Evolutionary conservation across 1,140 invertebrate genomes (phyloP).

Genomic region (Saccostrea echinata): DNA sequence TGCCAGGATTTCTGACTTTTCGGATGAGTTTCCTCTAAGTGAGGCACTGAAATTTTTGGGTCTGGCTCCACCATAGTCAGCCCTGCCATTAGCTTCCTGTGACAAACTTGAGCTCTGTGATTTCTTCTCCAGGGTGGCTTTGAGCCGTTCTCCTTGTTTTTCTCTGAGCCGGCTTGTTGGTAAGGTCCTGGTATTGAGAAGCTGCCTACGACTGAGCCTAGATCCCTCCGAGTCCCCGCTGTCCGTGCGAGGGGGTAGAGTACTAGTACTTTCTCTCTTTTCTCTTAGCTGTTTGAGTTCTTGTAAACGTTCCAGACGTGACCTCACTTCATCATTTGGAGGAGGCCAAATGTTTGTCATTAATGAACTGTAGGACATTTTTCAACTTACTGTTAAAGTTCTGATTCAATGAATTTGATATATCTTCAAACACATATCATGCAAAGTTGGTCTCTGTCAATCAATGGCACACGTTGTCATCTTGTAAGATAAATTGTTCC

Average conservation of each 20-base stretch:
- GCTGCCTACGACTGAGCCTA: conserved; percentile 41
- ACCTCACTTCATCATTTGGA: conserved; percentile 10
- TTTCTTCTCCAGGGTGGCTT: background rate
- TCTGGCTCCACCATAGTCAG: conserved; percentile 57
- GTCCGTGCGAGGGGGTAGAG: background rate
- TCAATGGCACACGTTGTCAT: background rate
- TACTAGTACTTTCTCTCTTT: conserved; percentile 42
- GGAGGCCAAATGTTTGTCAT: conserved; percentile 47
- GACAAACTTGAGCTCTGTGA: background rate
- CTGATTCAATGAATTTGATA: background rate
- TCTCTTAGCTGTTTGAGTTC: conserved; percentile 60
- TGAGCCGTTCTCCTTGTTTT: conserved; percentile 30
- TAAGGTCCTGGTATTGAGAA: conserved; percentile 12
- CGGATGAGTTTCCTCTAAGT: background rate
- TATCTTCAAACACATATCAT: background rate
- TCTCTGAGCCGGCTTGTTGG: conserved; percentile 4
- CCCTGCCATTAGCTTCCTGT: background rate
- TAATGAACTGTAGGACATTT: conserved; percentile 45
- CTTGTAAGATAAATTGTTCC: background rate
- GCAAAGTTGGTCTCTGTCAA: background rate
- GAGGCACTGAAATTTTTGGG: conserved; percentile 48
- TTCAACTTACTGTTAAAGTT: background rate
- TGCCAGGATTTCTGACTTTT: background rate
- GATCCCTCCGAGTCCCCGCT: background rate
- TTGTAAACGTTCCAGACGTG: conserved; percentile 50